A percentile compares a stretch with the other conserved stretches of the same genome.
Evolutionary conservation across 1,140 invertebrate species (phyloP).

Genomic region (Adoxophyes honmai): DNA sequence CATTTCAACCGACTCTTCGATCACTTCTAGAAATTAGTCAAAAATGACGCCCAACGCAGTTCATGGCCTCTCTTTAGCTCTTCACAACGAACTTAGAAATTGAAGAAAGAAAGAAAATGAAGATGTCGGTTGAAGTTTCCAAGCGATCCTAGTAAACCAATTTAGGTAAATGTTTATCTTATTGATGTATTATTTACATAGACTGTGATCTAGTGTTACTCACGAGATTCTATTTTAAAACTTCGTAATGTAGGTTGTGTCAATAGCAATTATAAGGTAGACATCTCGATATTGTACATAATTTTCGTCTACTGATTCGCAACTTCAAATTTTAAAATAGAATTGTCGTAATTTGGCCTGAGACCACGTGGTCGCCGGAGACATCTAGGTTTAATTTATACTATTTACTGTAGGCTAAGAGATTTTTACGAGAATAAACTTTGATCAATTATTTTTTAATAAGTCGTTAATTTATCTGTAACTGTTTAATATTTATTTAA

Average conservation of each 20-base stretch:
- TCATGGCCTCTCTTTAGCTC: too few species aligned
- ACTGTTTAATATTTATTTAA: slow-evolving; percentile 32
- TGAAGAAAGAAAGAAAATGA: too few species aligned
- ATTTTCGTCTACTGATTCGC: neutral
- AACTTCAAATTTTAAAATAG: slow-evolving; percentile 51
- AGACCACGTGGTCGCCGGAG: slow-evolving; percentile 21
- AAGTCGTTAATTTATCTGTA: slow-evolving; percentile 24
- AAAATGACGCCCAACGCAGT: too few species aligned
- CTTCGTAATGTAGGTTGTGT: slow-evolving; percentile 15
- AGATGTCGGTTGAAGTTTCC: neutral
- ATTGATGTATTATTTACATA: slow-evolving; percentile 65
- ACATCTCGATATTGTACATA: slow-evolving; percentile 5
- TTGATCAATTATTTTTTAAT: slow-evolving; percentile 29
- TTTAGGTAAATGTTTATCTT: slow-evolving; percentile 60
- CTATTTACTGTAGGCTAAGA: slow-evolving; percentile 31
- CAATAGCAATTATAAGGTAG: slow-evolving; percentile 18
- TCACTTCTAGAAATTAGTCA: too few species aligned
- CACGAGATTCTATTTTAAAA: slow-evolving; percentile 69
- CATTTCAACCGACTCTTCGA: too few species aligned
- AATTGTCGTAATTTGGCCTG: slow-evolving; percentile 57
- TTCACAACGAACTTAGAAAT: too few species aligned
- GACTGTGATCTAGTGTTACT: slow-evolving; percentile 75
- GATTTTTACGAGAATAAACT: slow-evolving; percentile 28
- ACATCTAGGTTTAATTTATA: slow-evolving; percentile 29
- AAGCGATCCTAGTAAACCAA: slow-evolving; percentile 45